These are phyloP conservation scores for Cephus runcator DNA, from an alignment of 2,888 invertebrate species.

Conservation along the genomic window DNA sequence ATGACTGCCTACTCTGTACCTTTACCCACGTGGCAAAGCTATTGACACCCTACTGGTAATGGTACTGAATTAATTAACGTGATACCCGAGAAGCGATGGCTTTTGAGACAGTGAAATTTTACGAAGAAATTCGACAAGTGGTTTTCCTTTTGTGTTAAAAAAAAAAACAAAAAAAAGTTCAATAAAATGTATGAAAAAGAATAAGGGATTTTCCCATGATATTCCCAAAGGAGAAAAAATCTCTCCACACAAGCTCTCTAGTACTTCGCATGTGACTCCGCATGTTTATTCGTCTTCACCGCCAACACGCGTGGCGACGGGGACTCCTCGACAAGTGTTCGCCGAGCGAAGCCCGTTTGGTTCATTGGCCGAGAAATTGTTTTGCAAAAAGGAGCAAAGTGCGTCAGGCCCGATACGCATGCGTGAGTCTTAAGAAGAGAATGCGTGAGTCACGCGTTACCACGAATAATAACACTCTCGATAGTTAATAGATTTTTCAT, in stretches of 20 bases:
- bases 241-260: neutral
- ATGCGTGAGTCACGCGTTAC: neutral
- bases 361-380: conserved; percentile 31
- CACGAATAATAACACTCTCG: neutral
- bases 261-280: neutral
- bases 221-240: neutral
- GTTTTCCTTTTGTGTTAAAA: too few relatives aligned
- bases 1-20: too few relatives aligned
- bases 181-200: neutral
- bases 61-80: too few relatives aligned
- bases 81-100: too few relatives aligned
- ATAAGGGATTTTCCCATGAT: neutral
- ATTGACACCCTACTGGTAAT: too few relatives aligned
- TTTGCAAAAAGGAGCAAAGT: conserved; percentile 21
- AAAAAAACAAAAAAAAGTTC: too few relatives aligned
- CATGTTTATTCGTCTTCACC: neutral
- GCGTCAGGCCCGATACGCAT: conserved; percentile 24
- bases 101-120: too few relatives aligned
- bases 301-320: neutral
- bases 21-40: too few relatives aligned
- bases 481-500: neutral
- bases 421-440: conserved; percentile 25
- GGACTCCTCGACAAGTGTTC: neutral
- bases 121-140: too few relatives aligned
- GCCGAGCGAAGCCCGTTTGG: neutral